Conservation (phyloP, 2,113 vertebrate genomes). For the Sciurus niger region DNA sequence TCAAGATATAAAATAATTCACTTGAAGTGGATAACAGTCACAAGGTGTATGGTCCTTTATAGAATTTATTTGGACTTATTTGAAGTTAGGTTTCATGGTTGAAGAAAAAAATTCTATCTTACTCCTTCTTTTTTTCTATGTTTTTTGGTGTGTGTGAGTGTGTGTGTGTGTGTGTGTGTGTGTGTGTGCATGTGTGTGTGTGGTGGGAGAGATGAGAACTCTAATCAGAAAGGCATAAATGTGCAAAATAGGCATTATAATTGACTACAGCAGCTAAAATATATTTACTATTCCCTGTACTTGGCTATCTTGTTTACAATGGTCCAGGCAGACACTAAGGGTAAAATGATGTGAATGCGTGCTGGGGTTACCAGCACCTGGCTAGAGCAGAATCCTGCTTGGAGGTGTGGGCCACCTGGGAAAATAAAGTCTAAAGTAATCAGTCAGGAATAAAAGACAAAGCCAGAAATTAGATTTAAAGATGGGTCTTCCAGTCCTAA, state of each 20-base stretch:
- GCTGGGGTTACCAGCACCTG: too few species aligned
- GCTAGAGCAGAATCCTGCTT: too few species aligned
- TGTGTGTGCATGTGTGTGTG: neutral
- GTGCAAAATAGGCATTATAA: neutral
- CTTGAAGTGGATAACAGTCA: neutral
- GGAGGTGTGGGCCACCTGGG: too few species aligned
- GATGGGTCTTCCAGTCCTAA: too few species aligned
- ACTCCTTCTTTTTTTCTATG: neutral
- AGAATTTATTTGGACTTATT: neutral
- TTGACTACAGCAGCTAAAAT: neutral
- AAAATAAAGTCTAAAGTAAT: too few species aligned
- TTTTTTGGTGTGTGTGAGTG: neutral
- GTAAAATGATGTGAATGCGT: neutral
- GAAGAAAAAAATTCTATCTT: neutral
- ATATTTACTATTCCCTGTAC: neutral
- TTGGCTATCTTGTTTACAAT: neutral
- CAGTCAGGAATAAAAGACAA: too few species aligned
- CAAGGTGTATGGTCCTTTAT: neutral
- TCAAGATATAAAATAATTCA: neutral
- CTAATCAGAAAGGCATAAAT: neutral
- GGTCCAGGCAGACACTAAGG: neutral
- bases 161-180: neutral
- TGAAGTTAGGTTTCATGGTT: neutral
- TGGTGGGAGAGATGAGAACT: neutral
- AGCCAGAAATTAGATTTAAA: too few species aligned